Evolutionary conservation across 2,888 invertebrate species (phyloP).

Genomic region (Zygothrica quintamaculata): DNA sequence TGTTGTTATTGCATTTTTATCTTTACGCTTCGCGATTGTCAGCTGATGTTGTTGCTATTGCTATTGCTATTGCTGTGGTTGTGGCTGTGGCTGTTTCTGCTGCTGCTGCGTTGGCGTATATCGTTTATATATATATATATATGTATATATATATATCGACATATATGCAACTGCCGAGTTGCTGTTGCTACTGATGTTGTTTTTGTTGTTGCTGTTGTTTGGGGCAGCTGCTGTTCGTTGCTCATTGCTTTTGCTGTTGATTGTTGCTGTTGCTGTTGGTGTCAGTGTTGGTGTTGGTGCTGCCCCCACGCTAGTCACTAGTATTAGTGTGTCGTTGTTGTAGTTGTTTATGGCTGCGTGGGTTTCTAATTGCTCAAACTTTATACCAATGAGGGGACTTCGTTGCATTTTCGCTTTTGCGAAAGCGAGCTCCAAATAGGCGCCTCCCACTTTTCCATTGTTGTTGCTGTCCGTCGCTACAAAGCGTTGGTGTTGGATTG

Average conservation of each 20-base stretch:
- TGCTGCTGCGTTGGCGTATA: slow-evolving; percentile 27
- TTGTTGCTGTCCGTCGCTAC: slow-evolving; percentile 45
- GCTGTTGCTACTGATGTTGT: too few relatives aligned
- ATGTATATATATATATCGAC: too few relatives aligned
- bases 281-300: slow-evolving; percentile 22
- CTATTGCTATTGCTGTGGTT: slow-evolving; percentile 24
- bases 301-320: slow-evolving; percentile 50
- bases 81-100: slow-evolving; percentile 17
- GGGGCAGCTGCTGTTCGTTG: slow-evolving; percentile 31
- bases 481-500: slow-evolving; percentile 48
- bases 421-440: slow-evolving; percentile 74
- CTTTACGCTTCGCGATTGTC: slow-evolving; percentile 46
- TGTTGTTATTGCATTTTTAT: slow-evolving; percentile 27
- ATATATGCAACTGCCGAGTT: slow-evolving; percentile 40
- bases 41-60: slow-evolving; percentile 46
- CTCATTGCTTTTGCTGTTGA: slow-evolving; percentile 23
- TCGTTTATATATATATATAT: too few relatives aligned
- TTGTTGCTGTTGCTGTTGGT: slow-evolving; percentile 25
- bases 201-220: slow-evolving; percentile 32
- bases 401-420: slow-evolving; percentile 77
- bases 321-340: slow-evolving; percentile 39
- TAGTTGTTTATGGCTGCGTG: slow-evolving; percentile 82
- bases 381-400: slow-evolving; percentile 80
- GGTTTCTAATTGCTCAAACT: slow-evolving; percentile 83
- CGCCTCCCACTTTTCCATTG: slow-evolving; percentile 80